These are phyloP conservation scores for Vollenhovia emeryi DNA, from an alignment of 1,140 invertebrate genomes.

Conservation along the genomic window DNA sequence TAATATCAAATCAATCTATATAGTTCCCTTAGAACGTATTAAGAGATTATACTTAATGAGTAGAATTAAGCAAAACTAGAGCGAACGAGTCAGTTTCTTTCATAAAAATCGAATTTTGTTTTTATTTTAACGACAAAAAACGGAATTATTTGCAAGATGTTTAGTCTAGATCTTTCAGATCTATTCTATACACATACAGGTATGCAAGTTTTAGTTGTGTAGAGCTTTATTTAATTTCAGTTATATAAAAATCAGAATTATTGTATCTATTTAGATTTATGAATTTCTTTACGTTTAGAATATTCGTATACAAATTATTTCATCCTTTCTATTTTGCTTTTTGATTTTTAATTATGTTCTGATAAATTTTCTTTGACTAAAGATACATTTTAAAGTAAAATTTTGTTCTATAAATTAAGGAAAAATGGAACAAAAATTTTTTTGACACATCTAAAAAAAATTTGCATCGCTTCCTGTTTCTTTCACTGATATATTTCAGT, in stretches of 20 bases:
- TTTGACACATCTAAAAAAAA: not conserved
- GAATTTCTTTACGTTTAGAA: not conserved
- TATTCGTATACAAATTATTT: not conserved
- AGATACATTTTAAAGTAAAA: not conserved
- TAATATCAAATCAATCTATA: not conserved
- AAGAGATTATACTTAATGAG: not conserved
- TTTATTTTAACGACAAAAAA: not conserved
- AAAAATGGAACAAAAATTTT: not conserved
- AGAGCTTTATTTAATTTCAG: no score
- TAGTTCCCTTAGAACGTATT: not conserved
- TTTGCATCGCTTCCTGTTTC: not conserved
- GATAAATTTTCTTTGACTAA: not conserved
- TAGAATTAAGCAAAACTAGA: not conserved
- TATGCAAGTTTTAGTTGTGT: not conserved
- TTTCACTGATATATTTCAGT: not conserved
- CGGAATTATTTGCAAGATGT: not conserved
- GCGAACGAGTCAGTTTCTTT: not conserved
- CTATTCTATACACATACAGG: not conserved
- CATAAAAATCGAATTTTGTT: not conserved
- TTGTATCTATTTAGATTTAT: not conserved
- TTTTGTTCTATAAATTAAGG: not conserved
- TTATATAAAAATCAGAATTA: not conserved
- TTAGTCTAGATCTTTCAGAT: not conserved
- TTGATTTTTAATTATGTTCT: not conserved
- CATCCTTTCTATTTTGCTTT: not conserved